phyloP scores from a whole-genome alignment of 2,797 vertebrate genomes.

The Anguilla megastoma region DNA sequence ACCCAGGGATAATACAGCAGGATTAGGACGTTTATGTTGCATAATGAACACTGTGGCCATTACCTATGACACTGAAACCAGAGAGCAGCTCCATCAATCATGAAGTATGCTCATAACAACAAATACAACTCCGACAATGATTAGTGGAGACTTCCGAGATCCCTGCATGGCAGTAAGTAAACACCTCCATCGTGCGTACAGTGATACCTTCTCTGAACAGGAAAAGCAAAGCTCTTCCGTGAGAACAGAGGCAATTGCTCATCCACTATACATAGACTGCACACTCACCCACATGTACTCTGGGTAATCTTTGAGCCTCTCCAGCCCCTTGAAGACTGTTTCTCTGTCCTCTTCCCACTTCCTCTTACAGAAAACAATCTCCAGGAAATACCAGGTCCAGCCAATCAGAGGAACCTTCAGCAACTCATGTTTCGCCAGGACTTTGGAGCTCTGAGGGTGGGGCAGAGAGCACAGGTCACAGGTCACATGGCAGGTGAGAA shows the following conservation, averaged over 20 bases:
- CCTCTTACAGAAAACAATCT: slow-evolving; percentile 97
- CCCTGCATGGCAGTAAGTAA: not conserved
- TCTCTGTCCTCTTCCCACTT: slow-evolving; percentile 96
- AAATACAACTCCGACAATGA: not conserved
- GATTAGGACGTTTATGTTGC: not conserved
- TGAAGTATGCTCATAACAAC: not conserved
- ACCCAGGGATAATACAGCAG: not conserved
- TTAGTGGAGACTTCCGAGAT: not conserved
- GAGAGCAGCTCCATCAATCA: not conserved
- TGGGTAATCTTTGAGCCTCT: slow-evolving; percentile 86
- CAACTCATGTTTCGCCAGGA: slow-evolving; percentile 93
- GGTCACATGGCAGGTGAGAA: not conserved
- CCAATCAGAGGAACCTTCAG: slow-evolving; percentile 94
- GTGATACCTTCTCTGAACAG: not conserved
- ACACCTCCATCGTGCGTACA: not conserved
- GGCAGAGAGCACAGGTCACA: not conserved
- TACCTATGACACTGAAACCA: not conserved
- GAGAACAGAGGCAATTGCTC: not conserved
- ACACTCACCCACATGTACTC: slow-evolving; percentile 95
- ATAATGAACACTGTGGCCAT: not conserved
- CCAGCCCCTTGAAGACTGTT: slow-evolving; percentile 82
- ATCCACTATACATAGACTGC: too few relatives aligned
- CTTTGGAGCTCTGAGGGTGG: slow-evolving; percentile 87
- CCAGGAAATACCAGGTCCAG: slow-evolving; percentile 99
- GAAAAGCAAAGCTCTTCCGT: not conserved